Conservation (phyloP, 2,797 vertebrate species). For the Aldrovandia affinis region DNA sequence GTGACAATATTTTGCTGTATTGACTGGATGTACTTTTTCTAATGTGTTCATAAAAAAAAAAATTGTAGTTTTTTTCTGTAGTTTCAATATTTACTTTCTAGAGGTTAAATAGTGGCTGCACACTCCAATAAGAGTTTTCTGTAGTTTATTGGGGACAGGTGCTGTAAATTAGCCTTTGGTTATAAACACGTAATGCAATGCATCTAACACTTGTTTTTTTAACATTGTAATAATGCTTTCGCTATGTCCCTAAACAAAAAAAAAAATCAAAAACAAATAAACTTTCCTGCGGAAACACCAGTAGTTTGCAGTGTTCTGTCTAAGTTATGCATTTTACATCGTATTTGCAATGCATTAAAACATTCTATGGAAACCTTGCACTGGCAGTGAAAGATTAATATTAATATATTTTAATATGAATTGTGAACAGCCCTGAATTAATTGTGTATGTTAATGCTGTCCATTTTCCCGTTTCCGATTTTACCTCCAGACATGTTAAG, state of each 20-base stretch:
- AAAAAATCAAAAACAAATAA: too few relatives aligned
- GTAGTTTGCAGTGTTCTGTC: neutral
- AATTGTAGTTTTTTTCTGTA: neutral
- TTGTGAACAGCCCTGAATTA: conserved; percentile 2
- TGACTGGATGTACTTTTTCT: too few relatives aligned
- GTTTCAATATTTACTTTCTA: neutral
- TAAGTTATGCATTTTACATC: neutral
- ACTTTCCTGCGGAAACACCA: neutral
- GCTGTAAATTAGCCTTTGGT: too few relatives aligned
- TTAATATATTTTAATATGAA: neutral
- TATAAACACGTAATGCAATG: too few relatives aligned
- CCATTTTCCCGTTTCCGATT: conserved; percentile 31
- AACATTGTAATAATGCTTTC: too few relatives aligned
- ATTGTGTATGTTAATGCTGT: neutral
- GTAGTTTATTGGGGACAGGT: too few relatives aligned
- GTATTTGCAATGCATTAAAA: neutral
- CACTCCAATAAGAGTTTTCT: neutral
- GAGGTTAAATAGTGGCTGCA: neutral
- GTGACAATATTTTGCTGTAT: neutral
- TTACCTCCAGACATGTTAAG: conserved; percentile 31
- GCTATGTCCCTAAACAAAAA: too few relatives aligned
- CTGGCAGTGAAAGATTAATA: neutral
- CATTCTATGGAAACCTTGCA: neutral
- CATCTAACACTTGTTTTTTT: too few relatives aligned
- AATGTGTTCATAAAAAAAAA: too few relatives aligned